These are phyloP conservation scores for Protosalanx chinensis DNA, from an alignment of 2,797 vertebrate species.

Conservation along the genomic window DNA sequence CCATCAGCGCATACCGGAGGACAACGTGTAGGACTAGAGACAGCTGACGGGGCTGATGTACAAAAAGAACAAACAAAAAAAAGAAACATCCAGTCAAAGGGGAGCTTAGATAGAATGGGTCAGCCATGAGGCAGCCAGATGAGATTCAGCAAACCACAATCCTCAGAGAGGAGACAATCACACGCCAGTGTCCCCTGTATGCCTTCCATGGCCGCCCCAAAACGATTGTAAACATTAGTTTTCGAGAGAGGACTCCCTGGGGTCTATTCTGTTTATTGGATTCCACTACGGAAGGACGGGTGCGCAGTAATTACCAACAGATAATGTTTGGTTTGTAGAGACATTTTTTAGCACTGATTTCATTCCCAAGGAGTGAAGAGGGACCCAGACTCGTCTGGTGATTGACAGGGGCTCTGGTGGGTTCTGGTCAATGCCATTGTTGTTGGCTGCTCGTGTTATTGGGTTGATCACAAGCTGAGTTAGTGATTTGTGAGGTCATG, in stretches of 20 bases:
- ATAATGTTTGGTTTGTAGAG: constrained; percentile 61
- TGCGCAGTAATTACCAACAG: constrained; percentile 62
- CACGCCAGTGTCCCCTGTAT: constrained; percentile 67
- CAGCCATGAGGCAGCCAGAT: constrained; percentile 75
- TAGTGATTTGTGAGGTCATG: constrained; percentile 40
- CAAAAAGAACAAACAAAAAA: constrained; percentile 29
- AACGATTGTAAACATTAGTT: constrained; percentile 77
- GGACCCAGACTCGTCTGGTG: constrained; percentile 24
- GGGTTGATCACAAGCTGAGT: constrained; percentile 34
- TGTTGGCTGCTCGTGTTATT: constrained; percentile 25
- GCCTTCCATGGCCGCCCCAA: constrained; percentile 65
- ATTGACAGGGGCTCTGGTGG: constrained; percentile 13
- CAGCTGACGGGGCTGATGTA: constrained; percentile 49
- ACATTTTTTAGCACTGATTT: constrained; percentile 58
- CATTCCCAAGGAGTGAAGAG: constrained; percentile 38
- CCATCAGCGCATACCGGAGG: constrained; percentile 69
- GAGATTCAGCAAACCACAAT: constrained; percentile 71
- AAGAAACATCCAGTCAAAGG: not conserved
- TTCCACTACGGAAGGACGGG: constrained; percentile 57
- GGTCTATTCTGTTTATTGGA: constrained; percentile 58
- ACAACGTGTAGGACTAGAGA: constrained; percentile 64
- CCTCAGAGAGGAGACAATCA: constrained; percentile 69
- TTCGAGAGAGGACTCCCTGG: constrained; percentile 54
- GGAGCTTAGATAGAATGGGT: constrained; percentile 52
- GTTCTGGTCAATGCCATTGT: constrained; percentile 5